Percentiles rank a stretch among this genome's conserved stretches.
Evolutionary conservation across 2,113 vertebrate species (phyloP).

Genomic region (western clawed frog (Xenopus tropicalis)): DNA sequence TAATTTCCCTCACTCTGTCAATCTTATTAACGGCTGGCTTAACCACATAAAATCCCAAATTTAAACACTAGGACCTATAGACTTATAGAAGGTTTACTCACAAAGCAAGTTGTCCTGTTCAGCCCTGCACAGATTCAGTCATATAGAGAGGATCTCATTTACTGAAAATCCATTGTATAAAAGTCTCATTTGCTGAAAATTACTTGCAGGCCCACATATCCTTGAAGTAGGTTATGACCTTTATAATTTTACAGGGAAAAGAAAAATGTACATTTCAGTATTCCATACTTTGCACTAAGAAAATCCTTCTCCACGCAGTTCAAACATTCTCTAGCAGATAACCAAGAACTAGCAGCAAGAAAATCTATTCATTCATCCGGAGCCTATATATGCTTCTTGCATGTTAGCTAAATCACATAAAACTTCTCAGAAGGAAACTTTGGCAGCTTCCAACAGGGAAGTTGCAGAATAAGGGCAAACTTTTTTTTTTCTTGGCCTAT

Average conservation of each 20-base stretch:
- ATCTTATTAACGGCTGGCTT: neutral
- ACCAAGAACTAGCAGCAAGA: conserved; percentile 2
- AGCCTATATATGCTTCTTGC: neutral
- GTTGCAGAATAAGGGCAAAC: conserved; percentile 54
- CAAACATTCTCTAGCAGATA: neutral
- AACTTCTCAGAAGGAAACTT: conserved; percentile 27
- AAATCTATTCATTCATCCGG: neutral
- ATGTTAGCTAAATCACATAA: neutral
- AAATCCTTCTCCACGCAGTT: neutral
- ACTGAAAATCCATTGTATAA: conserved; percentile 33
- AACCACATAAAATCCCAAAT: neutral
- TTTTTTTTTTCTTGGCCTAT: conserved; percentile 60
- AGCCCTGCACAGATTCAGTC: conserved; percentile 21
- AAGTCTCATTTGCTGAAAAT: conserved; percentile 45
- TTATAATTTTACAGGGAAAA: conserved; percentile 20
- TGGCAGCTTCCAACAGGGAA: conserved; percentile 46
- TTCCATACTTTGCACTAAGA: conserved; percentile 5
- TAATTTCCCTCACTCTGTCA: neutral
- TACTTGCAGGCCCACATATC: conserved; percentile 37
- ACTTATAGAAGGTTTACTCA: conserved; percentile 11
- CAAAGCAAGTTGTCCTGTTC: conserved; percentile 13
- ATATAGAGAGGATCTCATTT: conserved; percentile 28
- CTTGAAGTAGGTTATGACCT: conserved; percentile 38
- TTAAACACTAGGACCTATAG: neutral
- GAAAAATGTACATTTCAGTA: neutral